Percentiles rank a stretch among this genome's conserved stretches.
These are phyloP conservation scores for Mermis nigrescens DNA, from an alignment of 2,888 invertebrate genomes.

Conservation along the genomic window DNA sequence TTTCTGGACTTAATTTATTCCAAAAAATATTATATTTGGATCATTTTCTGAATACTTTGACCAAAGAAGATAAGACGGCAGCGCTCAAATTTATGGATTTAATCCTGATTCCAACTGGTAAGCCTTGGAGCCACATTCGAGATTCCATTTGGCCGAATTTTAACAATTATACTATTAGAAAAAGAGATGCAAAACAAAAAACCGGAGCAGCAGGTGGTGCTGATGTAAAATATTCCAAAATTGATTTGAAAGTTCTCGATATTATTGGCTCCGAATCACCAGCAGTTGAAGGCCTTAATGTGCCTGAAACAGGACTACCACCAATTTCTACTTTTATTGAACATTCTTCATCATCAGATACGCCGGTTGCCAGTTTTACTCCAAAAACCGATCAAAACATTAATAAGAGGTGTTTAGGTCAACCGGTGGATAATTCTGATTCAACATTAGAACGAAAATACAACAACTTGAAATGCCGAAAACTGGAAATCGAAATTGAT, in stretches of 20 bases:
- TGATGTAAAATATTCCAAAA: not conserved
- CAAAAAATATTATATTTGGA: not conserved
- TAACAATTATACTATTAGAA: not conserved
- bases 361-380: not conserved
- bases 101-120: not conserved
- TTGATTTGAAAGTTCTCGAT: not conserved
- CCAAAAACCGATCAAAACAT: not conserved
- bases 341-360: not conserved
- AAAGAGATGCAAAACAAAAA: not conserved
- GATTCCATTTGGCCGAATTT: not conserved
- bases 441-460: not conserved
- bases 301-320: not conserved
- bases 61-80: not conserved
- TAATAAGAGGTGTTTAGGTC: not conserved
- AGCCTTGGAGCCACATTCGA: not conserved
- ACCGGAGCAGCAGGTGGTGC: not conserved
- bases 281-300: not conserved
- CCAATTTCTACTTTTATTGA: not conserved
- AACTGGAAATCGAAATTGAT: not conserved
- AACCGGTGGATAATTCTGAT: not conserved
- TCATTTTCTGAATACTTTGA: not conserved
- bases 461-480: not conserved
- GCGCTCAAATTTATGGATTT: not conserved
- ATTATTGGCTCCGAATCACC: not conserved
- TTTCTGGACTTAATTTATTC: not conserved